Evolutionary conservation across 2,888 invertebrate species (phyloP).

Genomic region (Cepaea hortensis): DNA sequence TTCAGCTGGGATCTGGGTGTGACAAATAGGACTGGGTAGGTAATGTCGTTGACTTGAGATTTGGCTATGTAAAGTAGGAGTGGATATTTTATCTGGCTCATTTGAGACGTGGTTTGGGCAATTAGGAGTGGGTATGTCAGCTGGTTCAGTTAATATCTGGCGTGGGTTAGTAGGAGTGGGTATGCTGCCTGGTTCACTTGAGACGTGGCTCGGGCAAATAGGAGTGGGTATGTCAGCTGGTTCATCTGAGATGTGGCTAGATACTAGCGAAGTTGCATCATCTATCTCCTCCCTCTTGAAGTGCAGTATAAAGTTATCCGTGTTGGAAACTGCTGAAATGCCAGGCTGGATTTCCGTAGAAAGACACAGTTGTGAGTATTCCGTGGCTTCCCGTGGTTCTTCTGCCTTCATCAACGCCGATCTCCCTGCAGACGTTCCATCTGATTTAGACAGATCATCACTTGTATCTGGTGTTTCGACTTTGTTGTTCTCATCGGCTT

Average conservation of each 20-base stretch:
- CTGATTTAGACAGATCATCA: neutral
- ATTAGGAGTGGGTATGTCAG: too few species aligned
- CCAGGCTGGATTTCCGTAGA: neutral
- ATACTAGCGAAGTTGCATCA: too few species aligned
- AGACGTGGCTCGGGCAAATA: too few species aligned
- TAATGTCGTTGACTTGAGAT: too few species aligned
- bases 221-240: too few species aligned
- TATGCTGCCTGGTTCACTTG: neutral
- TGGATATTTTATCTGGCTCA: too few species aligned
- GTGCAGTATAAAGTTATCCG: neutral
- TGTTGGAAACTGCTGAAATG: neutral
- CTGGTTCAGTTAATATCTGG: neutral
- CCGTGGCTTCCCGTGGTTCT: neutral
- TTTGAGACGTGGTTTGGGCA: too few species aligned
- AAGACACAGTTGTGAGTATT: neutral
- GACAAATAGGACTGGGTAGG: constrained; percentile 12
- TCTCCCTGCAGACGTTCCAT: neutral
- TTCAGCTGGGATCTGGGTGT: neutral
- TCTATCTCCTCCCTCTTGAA: neutral
- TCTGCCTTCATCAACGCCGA: neutral
- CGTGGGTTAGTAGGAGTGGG: neutral
- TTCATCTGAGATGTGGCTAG: neutral
- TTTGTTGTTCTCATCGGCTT: neutral
- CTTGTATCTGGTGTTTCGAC: neutral
- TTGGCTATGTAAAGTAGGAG: too few species aligned